Percentiles rank a stretch among this genome's conserved stretches.
Evolutionary conservation across 2,113 vertebrate species (phyloP).

Genomic region (Triplophysa rosa): DNA sequence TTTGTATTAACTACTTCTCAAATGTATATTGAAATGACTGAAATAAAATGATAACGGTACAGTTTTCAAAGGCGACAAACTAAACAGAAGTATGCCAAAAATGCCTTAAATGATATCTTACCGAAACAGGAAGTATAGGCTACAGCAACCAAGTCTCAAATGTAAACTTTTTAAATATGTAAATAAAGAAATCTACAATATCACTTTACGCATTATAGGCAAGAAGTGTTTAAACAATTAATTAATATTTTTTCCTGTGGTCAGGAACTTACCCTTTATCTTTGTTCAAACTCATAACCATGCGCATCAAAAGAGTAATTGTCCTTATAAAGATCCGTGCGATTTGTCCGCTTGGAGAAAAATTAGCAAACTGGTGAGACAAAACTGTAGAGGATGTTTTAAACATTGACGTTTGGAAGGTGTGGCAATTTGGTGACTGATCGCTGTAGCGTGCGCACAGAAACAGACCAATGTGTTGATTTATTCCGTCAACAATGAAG

Average conservation of each 20-base stretch:
- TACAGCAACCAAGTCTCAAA: neutral
- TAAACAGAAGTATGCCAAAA: neutral
- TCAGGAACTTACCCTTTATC: conserved; percentile 6
- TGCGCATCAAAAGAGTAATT: neutral
- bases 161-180: neutral
- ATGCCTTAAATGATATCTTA: neutral
- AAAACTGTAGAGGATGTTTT: too few relatives aligned
- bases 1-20: neutral
- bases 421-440: conserved; percentile 21
- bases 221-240: neutral
- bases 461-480: neutral
- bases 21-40: neutral
- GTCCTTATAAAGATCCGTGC: neutral
- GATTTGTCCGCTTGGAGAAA: neutral
- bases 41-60: neutral
- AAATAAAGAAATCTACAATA: neutral
- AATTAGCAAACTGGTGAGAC: neutral
- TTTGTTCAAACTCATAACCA: conserved; percentile 18
- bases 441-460: neutral
- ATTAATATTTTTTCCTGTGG: neutral
- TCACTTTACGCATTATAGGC: neutral
- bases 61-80: neutral
- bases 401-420: neutral
- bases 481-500: neutral
- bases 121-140: neutral